Evolutionary conservation across 2,797 vertebrate genomes (phyloP), one percentile per base, ranked within the genome.

Genomic region (Megalops cyprinoides): DNA sequence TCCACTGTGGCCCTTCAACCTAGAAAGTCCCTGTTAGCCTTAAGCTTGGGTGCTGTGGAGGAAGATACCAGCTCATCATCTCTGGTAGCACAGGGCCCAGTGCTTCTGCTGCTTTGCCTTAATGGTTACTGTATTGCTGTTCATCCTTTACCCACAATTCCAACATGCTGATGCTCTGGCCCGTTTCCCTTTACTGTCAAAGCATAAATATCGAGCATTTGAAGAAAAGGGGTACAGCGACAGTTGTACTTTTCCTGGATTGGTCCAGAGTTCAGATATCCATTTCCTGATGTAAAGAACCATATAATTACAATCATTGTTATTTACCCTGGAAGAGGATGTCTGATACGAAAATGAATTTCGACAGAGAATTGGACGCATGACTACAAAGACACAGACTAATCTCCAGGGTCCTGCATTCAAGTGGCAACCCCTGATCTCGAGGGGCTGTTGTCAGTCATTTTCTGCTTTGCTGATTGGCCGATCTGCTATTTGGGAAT

Each of bases 391-490:
- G 8, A 23, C 3, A 58, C 1, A 76, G 18, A 76, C 28, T 39
- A n/a, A n/a, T 2, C 53, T 56, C 31, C 49, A 4, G 42, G 51
- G 25, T 53, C 49, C 51, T 39, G 39, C 25, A 56, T 23, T 25
- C 5, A 46, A 65, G 37, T 28, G 28, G 28, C 23, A 53, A 23
- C 48, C 28, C n/a, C 20, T n/a, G 14, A 44, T 37, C n/a, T 39
- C 79, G 51, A 74, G 7, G 67, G n/a, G 25, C 53, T 18, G 48
- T 44, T n/a, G 78, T 15, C 6, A 39, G 49, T 20, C 14, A 55
- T 58, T 58, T 49, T 12, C n/a, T 49, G 71, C 34, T 18, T 65
- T 79, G 44, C 53, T 74, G 53, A 80, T 80, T 79, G 78, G 78
- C 78, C 55, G 78, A 44, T 10, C 31, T 39, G 49, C n/a, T 49